Base-by-base conservation (phyloP, 2,113 vertebrate genomes). In the Rissa tridactyla region DNA sequence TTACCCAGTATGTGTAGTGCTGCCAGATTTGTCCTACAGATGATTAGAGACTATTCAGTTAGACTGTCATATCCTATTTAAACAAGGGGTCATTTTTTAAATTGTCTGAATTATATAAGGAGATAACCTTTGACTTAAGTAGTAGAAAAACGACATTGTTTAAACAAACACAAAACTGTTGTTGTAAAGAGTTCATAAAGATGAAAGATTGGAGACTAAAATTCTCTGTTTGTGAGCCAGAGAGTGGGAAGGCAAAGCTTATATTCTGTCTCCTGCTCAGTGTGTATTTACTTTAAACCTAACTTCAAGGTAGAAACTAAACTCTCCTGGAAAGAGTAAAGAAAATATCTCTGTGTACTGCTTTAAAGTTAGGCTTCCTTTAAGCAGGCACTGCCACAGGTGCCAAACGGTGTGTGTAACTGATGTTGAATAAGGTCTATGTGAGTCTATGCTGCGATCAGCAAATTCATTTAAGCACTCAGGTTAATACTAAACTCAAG, bases 281-380 rank as follows among this genome's bases (percentile, higher is more conserved):
- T 30, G 21, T 77, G 44, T 92, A 65, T 91, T 96, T 94, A 81
- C 83, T 90, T 97, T 84, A 95, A 96, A 94, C 21, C 16, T 70
- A 94, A 96, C 95, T 95, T 94, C 80, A 91, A 92, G 94, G 82
- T 66, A 76, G 76, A 94, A 92, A 85, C 57, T 55, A 62, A 68
- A 27, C 57, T 78, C 71, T 94, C 26, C 42, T 88, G 91, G 94
- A 94, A 96, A 90, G 77, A 72, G 34, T 30, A 82, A 94, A 92
- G 87, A 95, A 84, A 72, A n/a, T 70, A 71, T 36, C 76, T 85
- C 27, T 78, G 58, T 64, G 21, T 81, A 34, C 3, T 36, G 16
- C 36, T 97, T 97, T 91, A 79, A 94, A 52, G 42, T 58, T 42
- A 3, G 2, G 11, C 22, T 96, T 94, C 70, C 86, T 96, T 92